Conservation (phyloP, 2,113 vertebrate genomes). For the Zosterops japonicus region DNA sequence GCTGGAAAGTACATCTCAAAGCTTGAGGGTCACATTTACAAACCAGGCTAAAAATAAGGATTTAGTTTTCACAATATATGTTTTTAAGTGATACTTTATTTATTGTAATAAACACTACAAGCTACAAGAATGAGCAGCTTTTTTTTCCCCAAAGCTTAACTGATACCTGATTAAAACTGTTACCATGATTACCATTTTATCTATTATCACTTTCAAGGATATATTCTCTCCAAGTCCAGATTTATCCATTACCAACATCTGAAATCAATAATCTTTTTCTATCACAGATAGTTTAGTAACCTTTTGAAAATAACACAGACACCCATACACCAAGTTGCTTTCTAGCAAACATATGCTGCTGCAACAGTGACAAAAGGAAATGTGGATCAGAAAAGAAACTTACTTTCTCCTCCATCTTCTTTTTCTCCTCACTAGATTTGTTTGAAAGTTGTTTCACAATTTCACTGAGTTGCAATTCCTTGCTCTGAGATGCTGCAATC, state of each 20-base stretch:
- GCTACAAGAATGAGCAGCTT: not conserved
- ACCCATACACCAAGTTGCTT: not conserved
- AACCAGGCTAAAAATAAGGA: not conserved
- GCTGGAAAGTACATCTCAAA: not conserved
- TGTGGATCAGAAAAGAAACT: not conserved
- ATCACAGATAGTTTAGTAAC: not conserved
- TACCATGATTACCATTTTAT: not conserved
- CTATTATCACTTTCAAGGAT: not conserved
- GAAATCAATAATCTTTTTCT: not conserved
- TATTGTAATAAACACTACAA: not conserved
- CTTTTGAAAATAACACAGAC: not conserved
- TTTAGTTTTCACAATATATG: not conserved
- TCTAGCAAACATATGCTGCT: not conserved
- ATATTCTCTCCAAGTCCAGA: not conserved
- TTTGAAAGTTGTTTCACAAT: conserved; percentile 84
- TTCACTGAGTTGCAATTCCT: conserved; percentile 84
- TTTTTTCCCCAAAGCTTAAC: not conserved
- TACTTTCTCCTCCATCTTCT: conserved; percentile 95
- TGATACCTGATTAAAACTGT: not conserved
- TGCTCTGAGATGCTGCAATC: conserved; percentile 81
- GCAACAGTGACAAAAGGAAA: not conserved
- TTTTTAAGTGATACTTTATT: not conserved
- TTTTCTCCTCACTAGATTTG: conserved; percentile 88
- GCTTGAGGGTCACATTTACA: not conserved
- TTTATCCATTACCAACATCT: not conserved